A percentile compares a stretch with the other conserved stretches of the same genome.
Conservation (phyloP, 2,888 invertebrate species). For the Drosophila colorata region DNA sequence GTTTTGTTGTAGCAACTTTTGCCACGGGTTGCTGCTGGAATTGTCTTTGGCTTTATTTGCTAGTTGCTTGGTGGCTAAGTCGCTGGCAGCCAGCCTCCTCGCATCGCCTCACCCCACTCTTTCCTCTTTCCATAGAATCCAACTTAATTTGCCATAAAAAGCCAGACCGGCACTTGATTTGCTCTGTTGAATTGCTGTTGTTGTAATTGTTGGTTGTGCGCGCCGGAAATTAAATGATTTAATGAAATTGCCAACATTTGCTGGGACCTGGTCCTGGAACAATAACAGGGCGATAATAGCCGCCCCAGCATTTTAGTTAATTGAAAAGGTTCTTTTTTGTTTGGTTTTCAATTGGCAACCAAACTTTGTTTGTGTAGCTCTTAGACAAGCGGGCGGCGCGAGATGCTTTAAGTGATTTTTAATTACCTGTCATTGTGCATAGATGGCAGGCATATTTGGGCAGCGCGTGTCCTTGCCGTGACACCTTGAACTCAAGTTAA, state of each 20-base stretch:
- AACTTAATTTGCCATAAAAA: slow-evolving; percentile 79
- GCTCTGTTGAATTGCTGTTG: slow-evolving; percentile 46
- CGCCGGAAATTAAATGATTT: slow-evolving; percentile 81
- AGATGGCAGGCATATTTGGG: slow-evolving; percentile 17
- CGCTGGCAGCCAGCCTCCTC: slow-evolving; percentile 1
- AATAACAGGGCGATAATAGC: slow-evolving; percentile 61
- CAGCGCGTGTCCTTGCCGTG: slow-evolving; percentile 16
- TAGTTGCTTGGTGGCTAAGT: slow-evolving; percentile 42
- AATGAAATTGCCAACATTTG: slow-evolving; percentile 73
- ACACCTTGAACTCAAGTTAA: slow-evolving; percentile 42
- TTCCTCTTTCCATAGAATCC: slow-evolving; percentile 29
- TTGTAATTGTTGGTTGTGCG: slow-evolving; percentile 40
- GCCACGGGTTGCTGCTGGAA: slow-evolving; percentile 41
- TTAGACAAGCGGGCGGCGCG: background rate
- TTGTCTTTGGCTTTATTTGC: slow-evolving; percentile 66
- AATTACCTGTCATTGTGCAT: slow-evolving; percentile 69
- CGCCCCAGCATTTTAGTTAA: slow-evolving; percentile 65
- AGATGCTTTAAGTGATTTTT: slow-evolving; percentile 70
- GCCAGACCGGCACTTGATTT: slow-evolving; percentile 66
- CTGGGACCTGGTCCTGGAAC: slow-evolving; percentile 30
- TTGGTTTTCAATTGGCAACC: slow-evolving; percentile 28
- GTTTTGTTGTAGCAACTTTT: slow-evolving; percentile 37
- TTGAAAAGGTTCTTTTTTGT: slow-evolving; percentile 63
- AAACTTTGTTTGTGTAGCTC: slow-evolving; percentile 12
- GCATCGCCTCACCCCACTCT: too few relatives aligned